phyloP scores from a whole-genome alignment of 2,113 vertebrate genomes.

The Phylloscopus whistleri region DNA sequence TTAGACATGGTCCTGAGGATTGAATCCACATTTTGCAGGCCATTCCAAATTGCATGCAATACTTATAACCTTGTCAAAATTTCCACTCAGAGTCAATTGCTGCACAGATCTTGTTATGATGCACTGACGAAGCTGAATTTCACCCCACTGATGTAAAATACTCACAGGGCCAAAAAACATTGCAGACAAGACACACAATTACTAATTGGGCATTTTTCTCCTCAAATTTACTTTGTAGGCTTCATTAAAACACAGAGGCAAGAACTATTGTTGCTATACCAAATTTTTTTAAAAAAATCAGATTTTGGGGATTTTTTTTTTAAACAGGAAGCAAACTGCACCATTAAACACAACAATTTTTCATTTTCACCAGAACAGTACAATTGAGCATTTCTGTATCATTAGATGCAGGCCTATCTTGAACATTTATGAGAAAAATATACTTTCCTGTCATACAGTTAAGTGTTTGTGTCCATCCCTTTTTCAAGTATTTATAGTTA shows the following conservation, averaged over 20 bases:
- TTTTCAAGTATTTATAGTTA: neutral
- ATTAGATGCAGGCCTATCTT: neutral
- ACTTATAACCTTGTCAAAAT: neutral
- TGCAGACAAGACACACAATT: neutral
- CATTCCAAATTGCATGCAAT: neutral
- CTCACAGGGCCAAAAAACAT: neutral
- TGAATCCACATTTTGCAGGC: neutral
- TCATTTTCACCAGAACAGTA: neutral
- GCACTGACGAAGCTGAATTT: neutral
- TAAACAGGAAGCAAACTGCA: neutral
- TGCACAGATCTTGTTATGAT: neutral
- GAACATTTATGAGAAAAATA: neutral
- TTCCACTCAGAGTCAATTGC: neutral
- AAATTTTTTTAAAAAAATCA: neutral
- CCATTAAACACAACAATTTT: neutral
- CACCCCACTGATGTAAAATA: neutral
- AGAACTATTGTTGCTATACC: neutral
- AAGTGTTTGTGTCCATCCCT: neutral
- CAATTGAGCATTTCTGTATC: neutral
- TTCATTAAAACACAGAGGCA: neutral
- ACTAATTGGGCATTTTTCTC: neutral
- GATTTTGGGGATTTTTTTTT: neutral
- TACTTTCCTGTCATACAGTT: neutral
- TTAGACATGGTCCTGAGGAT: neutral
- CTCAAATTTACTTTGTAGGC: neutral